Conservation (phyloP, 2,888 invertebrate genomes). For the Athalia circularis region DNA sequence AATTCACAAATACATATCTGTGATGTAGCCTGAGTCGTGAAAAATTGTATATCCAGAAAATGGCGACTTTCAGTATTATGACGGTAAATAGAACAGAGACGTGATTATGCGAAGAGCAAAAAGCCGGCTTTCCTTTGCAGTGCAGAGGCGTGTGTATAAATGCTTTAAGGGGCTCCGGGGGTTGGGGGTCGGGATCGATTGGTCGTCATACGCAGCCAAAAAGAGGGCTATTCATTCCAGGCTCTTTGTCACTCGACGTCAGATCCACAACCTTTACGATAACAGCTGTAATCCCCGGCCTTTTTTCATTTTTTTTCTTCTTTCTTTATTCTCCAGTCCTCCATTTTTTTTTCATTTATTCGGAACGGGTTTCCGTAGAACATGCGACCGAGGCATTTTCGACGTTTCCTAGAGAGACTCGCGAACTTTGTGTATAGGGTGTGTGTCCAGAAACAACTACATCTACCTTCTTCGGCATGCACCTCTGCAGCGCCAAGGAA, state of each 20-base stretch:
- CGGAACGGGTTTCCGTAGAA: constrained; percentile 32
- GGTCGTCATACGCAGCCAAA: constrained; percentile 27
- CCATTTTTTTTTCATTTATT: not conserved
- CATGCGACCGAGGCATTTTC: no score
- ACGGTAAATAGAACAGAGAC: no score
- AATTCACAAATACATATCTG: no score
- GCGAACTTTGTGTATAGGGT: not conserved
- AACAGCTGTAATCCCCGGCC: constrained; percentile 38
- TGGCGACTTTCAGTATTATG: no score
- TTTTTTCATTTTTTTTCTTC: no score
- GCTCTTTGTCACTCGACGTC: constrained; percentile 42
- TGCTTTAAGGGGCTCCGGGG: not conserved
- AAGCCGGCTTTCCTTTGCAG: not conserved
- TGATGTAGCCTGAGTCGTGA: no score
- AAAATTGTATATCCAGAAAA: no score
- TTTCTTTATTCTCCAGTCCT: no score
- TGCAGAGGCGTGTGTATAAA: not conserved
- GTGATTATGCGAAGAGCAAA: no score
- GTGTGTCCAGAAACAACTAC: not conserved
- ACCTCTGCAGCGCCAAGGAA: not conserved
- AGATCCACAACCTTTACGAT: constrained; percentile 42
- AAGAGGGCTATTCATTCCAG: constrained; percentile 38
- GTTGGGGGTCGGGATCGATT: constrained; percentile 26
- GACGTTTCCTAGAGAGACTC: not conserved
- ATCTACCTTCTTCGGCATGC: not conserved